A percentile compares a stretch with the other conserved stretches of the same genome.
These are phyloP conservation scores for Steromphala cineraria DNA, from an alignment of 2,888 invertebrate genomes.

Conservation along the genomic window DNA sequence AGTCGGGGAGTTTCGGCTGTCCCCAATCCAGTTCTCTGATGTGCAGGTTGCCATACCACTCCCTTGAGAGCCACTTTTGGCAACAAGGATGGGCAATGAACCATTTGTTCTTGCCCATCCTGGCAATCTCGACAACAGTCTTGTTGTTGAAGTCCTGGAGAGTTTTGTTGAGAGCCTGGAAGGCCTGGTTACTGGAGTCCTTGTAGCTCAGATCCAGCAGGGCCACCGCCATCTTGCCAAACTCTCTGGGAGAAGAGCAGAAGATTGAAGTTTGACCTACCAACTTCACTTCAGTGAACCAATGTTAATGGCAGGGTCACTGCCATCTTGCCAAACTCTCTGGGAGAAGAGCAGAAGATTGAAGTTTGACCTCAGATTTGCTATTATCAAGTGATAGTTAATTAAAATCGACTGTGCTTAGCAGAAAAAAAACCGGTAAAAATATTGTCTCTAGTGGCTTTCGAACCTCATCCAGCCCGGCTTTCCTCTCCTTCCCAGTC, in stretches of 20 bases:
- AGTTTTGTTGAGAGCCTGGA: constrained; percentile 71
- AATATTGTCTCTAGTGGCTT: no score
- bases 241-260: constrained; percentile 60
- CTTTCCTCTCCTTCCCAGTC: no score
- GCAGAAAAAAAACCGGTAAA: no score
- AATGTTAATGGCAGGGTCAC: constrained; percentile 52
- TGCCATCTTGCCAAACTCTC: constrained; percentile 73
- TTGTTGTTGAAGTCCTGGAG: constrained; percentile 73
- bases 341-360: constrained; percentile 34
- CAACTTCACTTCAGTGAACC: neutral
- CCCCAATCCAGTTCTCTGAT: constrained; percentile 72
- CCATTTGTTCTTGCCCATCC: constrained; percentile 72
- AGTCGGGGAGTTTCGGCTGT: constrained; percentile 67
- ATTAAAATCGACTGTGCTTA: no score
- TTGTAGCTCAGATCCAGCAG: constrained; percentile 71
- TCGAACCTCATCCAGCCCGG: no score
- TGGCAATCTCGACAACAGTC: constrained; percentile 74
- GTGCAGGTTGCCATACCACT: constrained; percentile 73
- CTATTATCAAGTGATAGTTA: no score
- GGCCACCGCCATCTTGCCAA: constrained; percentile 72
- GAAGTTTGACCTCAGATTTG: no score
- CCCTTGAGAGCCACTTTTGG: constrained; percentile 77
- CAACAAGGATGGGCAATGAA: constrained; percentile 77
- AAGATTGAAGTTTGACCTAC: neutral
- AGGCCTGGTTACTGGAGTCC: constrained; percentile 68